These are phyloP conservation scores for Neolamprologus longior DNA, from an alignment of 2,113 vertebrate species.

Conservation along the genomic window DNA sequence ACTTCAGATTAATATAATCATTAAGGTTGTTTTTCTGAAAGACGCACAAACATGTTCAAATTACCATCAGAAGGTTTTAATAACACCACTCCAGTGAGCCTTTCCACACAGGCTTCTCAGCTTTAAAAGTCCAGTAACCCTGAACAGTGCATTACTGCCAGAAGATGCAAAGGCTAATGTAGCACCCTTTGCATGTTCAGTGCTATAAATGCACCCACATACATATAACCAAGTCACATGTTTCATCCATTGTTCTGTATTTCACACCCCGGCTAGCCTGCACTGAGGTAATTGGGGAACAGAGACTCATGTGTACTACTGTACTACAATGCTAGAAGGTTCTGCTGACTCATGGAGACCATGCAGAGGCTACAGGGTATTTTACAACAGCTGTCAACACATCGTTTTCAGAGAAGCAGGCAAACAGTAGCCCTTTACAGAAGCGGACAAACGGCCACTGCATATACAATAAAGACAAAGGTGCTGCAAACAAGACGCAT, in stretches of 20 bases:
- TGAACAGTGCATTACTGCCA: not conserved
- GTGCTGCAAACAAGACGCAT: constrained; percentile 24
- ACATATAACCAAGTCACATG: not conserved
- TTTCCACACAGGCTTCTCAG: not conserved
- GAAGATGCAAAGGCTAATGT: not conserved
- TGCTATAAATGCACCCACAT: not conserved
- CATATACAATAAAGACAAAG: constrained; percentile 43
- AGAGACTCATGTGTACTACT: constrained; percentile 9
- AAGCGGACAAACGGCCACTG: constrained; percentile 12
- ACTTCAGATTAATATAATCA: not conserved
- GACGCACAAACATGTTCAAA: not conserved
- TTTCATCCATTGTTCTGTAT: constrained; percentile 13
- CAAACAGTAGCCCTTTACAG: constrained; percentile 36
- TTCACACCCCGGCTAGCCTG: not conserved
- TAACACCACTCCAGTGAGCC: not conserved
- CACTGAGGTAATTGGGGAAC: not conserved
- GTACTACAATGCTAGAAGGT: constrained; percentile 20
- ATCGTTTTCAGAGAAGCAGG: constrained; percentile 21
- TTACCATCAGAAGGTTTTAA: not conserved
- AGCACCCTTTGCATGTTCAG: not conserved
- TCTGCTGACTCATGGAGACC: constrained; percentile 53
- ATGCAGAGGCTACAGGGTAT: not conserved
- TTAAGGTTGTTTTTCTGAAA: not conserved
- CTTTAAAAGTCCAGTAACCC: not conserved
- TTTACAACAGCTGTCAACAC: constrained; percentile 39